These are phyloP conservation scores for Bubo bubo DNA, from an alignment of 2,113 vertebrate genomes.

Conservation along the genomic window DNA sequence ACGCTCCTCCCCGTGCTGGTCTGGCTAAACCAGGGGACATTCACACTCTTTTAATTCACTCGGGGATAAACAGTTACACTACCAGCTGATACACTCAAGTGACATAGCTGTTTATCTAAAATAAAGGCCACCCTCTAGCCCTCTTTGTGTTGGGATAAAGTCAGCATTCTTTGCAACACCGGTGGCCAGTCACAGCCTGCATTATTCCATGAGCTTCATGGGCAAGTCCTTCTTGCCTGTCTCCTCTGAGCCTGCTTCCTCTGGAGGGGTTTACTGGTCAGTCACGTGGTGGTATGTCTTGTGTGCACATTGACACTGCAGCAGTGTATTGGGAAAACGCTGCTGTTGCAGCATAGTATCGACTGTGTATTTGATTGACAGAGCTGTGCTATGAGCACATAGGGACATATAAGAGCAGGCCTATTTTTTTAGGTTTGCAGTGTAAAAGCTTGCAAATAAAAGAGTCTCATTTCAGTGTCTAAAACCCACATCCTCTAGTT, in stretches of 20 bases:
- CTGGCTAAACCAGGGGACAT: background rate
- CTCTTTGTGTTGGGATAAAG: background rate
- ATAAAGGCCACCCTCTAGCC: background rate
- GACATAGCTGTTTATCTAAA: background rate
- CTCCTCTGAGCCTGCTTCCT: background rate
- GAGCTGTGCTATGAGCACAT: background rate
- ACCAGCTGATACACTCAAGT: background rate
- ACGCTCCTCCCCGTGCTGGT: rapidly evolving
- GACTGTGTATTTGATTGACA: background rate
- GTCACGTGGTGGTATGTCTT: background rate
- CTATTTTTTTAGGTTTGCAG: background rate
- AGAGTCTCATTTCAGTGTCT: background rate
- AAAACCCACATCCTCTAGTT: background rate
- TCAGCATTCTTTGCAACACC: background rate
- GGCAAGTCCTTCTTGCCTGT: background rate
- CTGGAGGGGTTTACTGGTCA: background rate
- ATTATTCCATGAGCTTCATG: background rate
- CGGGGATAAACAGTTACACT: rapidly evolving
- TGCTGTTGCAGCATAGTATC: rapidly evolving
- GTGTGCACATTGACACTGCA: background rate
- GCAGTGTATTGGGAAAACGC: background rate
- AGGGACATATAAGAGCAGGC: background rate
- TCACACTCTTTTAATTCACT: background rate
- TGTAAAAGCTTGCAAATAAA: background rate
- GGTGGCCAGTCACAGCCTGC: background rate